Conservation (phyloP, 2,888 invertebrate species). For the Macrosoma leucophasiata region DNA sequence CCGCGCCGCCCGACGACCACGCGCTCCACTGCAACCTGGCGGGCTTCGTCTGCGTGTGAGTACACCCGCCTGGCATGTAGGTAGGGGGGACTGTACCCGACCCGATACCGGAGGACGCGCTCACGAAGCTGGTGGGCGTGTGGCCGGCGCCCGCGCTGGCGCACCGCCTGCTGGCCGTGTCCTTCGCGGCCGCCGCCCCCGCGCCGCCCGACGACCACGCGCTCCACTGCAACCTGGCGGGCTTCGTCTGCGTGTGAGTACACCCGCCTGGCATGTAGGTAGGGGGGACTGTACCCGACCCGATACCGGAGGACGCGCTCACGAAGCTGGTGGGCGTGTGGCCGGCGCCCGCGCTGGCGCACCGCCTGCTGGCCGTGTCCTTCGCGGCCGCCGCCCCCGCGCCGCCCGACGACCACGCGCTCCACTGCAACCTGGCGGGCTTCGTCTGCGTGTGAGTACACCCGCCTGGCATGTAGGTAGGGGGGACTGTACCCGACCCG, state of each 20-base stretch:
- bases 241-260: slow-evolving; percentile 93
- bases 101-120: slow-evolving; percentile 91
- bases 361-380: slow-evolving; percentile 92
- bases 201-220: slow-evolving; percentile 89
- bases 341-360: slow-evolving; percentile 82
- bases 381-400: slow-evolving; percentile 92
- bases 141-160: slow-evolving; percentile 84
- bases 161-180: slow-evolving; percentile 93
- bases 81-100: no score
- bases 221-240: slow-evolving; percentile 89
- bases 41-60: slow-evolving; percentile 94
- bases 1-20: slow-evolving; percentile 87
- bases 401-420: slow-evolving; percentile 87
- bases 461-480: no score
- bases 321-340: slow-evolving; percentile 90
- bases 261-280: no score
- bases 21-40: slow-evolving; percentile 91
- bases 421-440: slow-evolving; percentile 91
- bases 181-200: no score
- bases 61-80: no score
- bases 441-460: slow-evolving; percentile 91
- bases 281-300: no score
- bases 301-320: slow-evolving; percentile 90
- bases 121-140: slow-evolving; percentile 90
- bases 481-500: no score